phyloP scores from a whole-genome alignment of 2,113 vertebrate species.

The Tychaedon coryphoeus region DNA sequence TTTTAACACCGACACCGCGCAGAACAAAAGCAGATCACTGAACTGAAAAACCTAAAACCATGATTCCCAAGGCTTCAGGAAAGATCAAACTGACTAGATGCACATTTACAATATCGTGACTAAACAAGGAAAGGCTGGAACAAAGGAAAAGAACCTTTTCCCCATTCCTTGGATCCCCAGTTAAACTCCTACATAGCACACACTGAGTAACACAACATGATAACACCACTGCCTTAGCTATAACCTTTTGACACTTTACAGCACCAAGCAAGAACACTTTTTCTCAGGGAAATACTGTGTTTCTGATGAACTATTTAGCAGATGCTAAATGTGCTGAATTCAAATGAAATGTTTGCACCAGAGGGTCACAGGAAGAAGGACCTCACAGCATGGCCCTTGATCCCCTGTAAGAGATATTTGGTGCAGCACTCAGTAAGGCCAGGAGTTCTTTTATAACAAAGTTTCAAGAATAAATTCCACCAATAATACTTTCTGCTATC shows the following conservation, averaged over 20 bases:
- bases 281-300: background rate
- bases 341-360: background rate
- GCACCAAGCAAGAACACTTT: background rate
- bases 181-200: background rate
- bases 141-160: background rate
- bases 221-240: background rate
- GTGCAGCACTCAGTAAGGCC: background rate
- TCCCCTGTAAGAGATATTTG: background rate
- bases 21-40: background rate
- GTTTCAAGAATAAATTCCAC: conserved; percentile 41
- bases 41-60: background rate
- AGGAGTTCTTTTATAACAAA: conserved; percentile 25
- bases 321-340: background rate
- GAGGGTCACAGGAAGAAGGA: background rate
- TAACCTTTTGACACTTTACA: background rate
- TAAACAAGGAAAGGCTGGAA: background rate
- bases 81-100: background rate
- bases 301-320: background rate
- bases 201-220: background rate
- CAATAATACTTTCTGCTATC: conserved; percentile 27
- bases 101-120: background rate
- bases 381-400: background rate
- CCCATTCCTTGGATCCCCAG: background rate
- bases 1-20: background rate
- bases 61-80: background rate